Conservation (phyloP, 2,888 invertebrate species). For the Latrodectus hesperus region DNA sequence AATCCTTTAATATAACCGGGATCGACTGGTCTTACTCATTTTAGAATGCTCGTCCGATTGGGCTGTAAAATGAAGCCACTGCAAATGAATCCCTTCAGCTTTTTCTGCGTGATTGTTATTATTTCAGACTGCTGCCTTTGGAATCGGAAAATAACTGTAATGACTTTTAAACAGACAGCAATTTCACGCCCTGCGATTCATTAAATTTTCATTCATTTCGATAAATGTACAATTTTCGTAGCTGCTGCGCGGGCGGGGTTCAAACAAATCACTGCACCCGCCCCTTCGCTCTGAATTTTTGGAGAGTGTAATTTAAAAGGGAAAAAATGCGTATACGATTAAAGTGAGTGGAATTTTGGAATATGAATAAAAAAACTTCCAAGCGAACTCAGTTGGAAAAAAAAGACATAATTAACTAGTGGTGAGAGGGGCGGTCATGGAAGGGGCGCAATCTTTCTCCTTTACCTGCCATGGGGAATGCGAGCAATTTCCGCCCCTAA, state of each 20-base stretch:
- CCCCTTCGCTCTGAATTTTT: neutral
- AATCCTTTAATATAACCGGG: too few relatives aligned
- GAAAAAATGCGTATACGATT: neutral
- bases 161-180: conserved; percentile 64
- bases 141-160: conserved; percentile 26
- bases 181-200: conserved; percentile 62
- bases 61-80: neutral
- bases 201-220: conserved; percentile 67
- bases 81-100: neutral
- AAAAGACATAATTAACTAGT: conserved; percentile 39
- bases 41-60: too few relatives aligned
- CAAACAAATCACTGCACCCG: conserved; percentile 22
- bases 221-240: conserved; percentile 50
- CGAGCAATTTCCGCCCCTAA: conserved; percentile 45
- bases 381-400: neutral
- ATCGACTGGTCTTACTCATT: too few relatives aligned
- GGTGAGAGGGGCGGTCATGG: conserved; percentile 13
- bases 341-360: conserved; percentile 4
- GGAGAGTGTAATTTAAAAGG: conserved; percentile 3
- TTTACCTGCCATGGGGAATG: conserved; percentile 50
- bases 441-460: conserved; percentile 4
- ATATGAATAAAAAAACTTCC: neutral
- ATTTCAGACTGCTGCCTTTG: neutral
- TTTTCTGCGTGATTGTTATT: too few relatives aligned
- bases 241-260: conserved; percentile 1